phyloP scores from a whole-genome alignment of 2,113 vertebrate species.

The Entelurus aequoreus region DNA sequence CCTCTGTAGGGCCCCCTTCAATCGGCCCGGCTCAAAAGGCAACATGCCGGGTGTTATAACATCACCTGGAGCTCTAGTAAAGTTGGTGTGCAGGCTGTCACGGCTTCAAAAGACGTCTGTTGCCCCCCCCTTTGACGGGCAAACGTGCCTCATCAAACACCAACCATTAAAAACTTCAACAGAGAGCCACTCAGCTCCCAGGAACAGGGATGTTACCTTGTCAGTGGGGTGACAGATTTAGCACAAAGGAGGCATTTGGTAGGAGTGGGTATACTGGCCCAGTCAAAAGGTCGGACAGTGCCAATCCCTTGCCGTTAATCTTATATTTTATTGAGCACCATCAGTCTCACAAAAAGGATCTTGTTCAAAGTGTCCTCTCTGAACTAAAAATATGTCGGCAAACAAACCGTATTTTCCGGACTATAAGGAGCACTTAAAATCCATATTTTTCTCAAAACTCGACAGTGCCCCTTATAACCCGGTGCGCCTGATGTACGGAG shows the following conservation, averaged over 20 bases:
- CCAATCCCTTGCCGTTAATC: slow-evolving; percentile 40
- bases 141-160: slow-evolving; percentile 62
- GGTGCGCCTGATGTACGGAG: no score
- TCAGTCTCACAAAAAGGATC: background rate
- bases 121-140: slow-evolving; percentile 62
- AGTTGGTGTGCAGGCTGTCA: slow-evolving; percentile 47
- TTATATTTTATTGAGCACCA: slow-evolving; percentile 24
- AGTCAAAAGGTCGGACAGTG: slow-evolving; percentile 36
- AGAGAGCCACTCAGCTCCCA: slow-evolving; percentile 37
- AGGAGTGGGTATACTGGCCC: slow-evolving; percentile 31
- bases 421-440: no score
- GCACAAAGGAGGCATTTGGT: slow-evolving; percentile 51
- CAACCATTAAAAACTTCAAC: slow-evolving; percentile 57
- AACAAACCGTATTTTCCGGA: background rate
- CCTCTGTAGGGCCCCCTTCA: slow-evolving; percentile 12
- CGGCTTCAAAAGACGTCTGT: slow-evolving; percentile 53
- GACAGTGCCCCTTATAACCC: no score
- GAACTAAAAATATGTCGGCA: background rate
- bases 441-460: no score
- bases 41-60: slow-evolving; percentile 61
- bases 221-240: slow-evolving; percentile 62
- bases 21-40: slow-evolving; percentile 38
- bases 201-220: slow-evolving; percentile 66
- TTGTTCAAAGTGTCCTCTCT: slow-evolving; percentile 1
- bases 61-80: slow-evolving; percentile 44